phyloP scores from a whole-genome alignment of 2,113 vertebrate species.

The Cygnus atratus region DNA sequence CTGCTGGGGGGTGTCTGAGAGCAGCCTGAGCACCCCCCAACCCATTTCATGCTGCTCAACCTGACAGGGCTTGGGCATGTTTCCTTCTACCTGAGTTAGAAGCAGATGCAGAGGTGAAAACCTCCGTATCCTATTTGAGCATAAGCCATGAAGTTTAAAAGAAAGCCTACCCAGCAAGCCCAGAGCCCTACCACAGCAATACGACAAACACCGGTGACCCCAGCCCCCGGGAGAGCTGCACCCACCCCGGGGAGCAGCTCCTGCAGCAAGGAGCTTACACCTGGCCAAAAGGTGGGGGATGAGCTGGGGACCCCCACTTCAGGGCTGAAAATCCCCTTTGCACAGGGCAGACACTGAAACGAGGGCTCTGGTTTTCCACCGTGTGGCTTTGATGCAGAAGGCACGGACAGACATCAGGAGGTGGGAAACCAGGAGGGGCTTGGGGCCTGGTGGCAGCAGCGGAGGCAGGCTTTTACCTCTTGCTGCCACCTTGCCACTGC shows the following conservation, averaged over 20 bases:
- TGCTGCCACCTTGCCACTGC: background rate
- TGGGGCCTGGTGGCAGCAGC: background rate
- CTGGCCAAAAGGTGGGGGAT: background rate
- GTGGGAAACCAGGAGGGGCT: background rate
- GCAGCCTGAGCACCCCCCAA: background rate
- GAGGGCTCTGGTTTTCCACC: background rate
- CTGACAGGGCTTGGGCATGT: fast-evolving
- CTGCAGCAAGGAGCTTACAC: background rate
- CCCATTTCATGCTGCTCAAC: background rate
- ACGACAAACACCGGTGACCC: fast-evolving
- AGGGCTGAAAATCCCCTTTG: background rate
- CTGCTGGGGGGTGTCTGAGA: background rate
- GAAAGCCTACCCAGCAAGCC: background rate
- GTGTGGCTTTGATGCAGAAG: background rate
- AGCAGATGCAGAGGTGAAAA: background rate
- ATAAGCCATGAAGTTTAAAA: background rate
- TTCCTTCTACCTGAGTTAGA: fast-evolving
- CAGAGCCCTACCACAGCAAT: fast-evolving
- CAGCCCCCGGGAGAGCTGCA: background rate
- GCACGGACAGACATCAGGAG: fast-evolving
- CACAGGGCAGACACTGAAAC: background rate
- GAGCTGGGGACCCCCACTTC: background rate
- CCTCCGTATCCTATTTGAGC: background rate
- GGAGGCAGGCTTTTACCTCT: background rate
- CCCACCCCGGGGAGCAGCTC: background rate